Evolutionary conservation across 2,888 invertebrate genomes (phyloP).

Genomic region (Tinea pellionella): DNA sequence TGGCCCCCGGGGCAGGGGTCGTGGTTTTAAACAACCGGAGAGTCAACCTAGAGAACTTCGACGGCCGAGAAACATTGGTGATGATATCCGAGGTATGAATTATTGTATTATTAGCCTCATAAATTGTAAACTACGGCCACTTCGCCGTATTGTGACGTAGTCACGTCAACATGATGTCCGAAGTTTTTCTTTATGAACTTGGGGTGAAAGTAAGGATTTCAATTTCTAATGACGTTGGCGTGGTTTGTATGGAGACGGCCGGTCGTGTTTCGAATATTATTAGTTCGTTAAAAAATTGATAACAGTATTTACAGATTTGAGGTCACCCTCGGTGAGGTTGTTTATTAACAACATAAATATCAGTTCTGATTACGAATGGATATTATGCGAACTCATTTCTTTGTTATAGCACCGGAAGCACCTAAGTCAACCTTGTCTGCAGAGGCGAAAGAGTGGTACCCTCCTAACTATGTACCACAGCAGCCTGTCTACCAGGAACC

Average conservation of each 20-base stretch:
- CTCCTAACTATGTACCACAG: slow-evolving; percentile 56
- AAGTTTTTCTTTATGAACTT: slow-evolving; percentile 41
- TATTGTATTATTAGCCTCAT: background rate
- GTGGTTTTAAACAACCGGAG: slow-evolving; percentile 60
- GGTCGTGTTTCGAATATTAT: slow-evolving; percentile 22
- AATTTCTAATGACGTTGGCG: slow-evolving; percentile 57
- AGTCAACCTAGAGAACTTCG: slow-evolving; percentile 60
- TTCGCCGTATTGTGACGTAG: slow-evolving; percentile 31
- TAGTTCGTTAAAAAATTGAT: slow-evolving; percentile 1
- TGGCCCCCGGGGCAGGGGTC: slow-evolving; percentile 62
- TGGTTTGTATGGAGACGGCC: slow-evolving; percentile 38
- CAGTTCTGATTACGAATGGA: too few relatives aligned
- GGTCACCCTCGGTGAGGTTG: slow-evolving; percentile 9
- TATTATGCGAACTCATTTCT: too few relatives aligned
- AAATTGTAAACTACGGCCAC: background rate
- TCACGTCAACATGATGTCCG: slow-evolving; percentile 27
- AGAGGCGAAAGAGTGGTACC: slow-evolving; percentile 72
- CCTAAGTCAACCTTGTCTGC: slow-evolving; percentile 63
- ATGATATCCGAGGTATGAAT: slow-evolving; percentile 46
- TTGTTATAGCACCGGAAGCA: slow-evolving; percentile 26
- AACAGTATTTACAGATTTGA: slow-evolving; percentile 10
- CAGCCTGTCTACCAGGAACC: slow-evolving; percentile 28
- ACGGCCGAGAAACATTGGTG: slow-evolving; percentile 43
- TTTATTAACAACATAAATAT: background rate
- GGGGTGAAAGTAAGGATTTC: slow-evolving; percentile 63